These are phyloP conservation scores for Rotaria socialis DNA, from an alignment of 2,888 invertebrate genomes.

Conservation along the genomic window DNA sequence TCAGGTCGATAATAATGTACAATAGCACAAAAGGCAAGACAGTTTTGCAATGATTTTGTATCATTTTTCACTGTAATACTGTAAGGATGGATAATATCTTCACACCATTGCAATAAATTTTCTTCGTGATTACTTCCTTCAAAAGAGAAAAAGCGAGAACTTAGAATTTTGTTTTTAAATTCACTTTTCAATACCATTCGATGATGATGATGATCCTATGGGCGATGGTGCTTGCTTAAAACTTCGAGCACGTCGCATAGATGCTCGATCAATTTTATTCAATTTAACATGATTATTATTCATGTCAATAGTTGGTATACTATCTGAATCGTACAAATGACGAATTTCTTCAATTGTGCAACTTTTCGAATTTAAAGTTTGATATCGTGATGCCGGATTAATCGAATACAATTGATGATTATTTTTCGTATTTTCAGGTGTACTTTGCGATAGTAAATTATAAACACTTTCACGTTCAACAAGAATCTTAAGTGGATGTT, in stretches of 20 bases:
- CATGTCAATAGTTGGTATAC: not conserved
- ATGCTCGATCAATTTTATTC: not conserved
- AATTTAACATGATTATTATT: slow-evolving; percentile 21
- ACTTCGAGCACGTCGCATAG: not conserved
- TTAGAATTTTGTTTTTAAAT: not conserved
- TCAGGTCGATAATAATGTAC: slow-evolving; percentile 35
- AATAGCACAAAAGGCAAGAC: slow-evolving; percentile 35
- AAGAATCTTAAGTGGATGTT: slow-evolving; percentile 64
- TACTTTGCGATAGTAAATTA: slow-evolving; percentile 82
- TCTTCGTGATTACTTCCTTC: not conserved
- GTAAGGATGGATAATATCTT: not conserved
- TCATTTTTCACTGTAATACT: not conserved
- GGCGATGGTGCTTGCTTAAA: not conserved
- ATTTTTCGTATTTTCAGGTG: slow-evolving; percentile 86
- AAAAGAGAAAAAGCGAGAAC: not conserved
- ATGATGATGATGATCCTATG: not conserved
- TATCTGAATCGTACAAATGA: slow-evolving; percentile 25
- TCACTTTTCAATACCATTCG: not conserved
- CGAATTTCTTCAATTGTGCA: slow-evolving; percentile 31
- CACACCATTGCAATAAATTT: not conserved
- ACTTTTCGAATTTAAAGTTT: slow-evolving; percentile 70
- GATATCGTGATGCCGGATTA: slow-evolving; percentile 67
- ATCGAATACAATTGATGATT: slow-evolving; percentile 67
- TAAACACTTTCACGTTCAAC: slow-evolving; percentile 92
- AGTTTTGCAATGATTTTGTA: slow-evolving; percentile 10